A percentile compares a stretch with the other conserved stretches of the same genome.
phyloP scores from a whole-genome alignment of 2,113 vertebrate species.

The Pterocles burchelli region DNA sequence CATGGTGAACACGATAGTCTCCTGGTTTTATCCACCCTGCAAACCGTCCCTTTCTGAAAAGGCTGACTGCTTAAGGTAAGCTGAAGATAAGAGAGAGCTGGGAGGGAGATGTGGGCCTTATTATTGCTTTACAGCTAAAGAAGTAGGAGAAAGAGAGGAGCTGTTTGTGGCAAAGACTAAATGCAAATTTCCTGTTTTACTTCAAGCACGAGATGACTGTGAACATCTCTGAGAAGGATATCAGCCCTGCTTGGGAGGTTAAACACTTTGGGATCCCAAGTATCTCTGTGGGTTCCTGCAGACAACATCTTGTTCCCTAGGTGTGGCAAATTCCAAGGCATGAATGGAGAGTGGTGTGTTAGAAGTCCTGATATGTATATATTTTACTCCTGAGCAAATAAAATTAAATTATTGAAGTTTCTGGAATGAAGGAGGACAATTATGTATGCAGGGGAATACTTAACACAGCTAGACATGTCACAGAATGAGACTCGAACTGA shows the following conservation, averaged over 20 bases:
- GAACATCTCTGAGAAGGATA: neutral
- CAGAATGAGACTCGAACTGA: conserved; percentile 36
- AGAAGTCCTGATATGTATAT: neutral
- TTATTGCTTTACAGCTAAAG: neutral
- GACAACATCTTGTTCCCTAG: neutral
- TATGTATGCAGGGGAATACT: conserved; percentile 21
- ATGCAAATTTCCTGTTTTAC: neutral
- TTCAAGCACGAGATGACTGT: neutral
- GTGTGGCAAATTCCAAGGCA: neutral
- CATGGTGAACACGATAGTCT: neutral
- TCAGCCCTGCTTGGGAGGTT: neutral
- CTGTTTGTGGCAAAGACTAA: neutral
- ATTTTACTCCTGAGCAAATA: conserved; percentile 11
- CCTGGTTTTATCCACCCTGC: neutral
- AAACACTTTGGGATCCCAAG: neutral
- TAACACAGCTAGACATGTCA: conserved; percentile 30
- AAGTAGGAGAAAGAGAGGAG: neutral
- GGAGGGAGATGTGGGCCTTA: fast-evolving
- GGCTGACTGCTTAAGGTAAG: neutral
- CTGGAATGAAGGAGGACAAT: conserved; percentile 7
- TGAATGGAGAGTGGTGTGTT: neutral
- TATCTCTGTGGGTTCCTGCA: neutral
- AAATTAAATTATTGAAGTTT: conserved; percentile 2
- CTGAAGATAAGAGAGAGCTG: neutral
- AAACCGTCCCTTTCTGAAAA: neutral